Evolutionary conservation across 2,888 invertebrate genomes (phyloP), one percentile per base, ranked within the genome.

Genomic region (Lasioglossum leucozonium): DNA sequence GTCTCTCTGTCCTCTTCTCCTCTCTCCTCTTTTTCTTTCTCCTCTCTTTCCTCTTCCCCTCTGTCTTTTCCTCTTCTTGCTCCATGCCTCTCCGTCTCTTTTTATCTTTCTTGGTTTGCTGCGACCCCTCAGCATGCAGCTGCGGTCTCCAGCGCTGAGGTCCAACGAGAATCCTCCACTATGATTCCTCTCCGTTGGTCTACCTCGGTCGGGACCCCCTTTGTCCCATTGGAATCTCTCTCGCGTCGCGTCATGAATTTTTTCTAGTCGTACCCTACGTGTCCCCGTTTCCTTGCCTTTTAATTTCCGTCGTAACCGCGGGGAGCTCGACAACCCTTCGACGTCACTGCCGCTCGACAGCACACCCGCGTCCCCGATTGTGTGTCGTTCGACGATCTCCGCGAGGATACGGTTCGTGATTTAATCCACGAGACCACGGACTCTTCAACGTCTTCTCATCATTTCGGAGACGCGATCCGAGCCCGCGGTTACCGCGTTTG

Each of bases 121-220:
- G 62, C 77, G 26, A 26, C 72, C 44, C 65, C 65, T 65, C 18
- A 34, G 65, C 65, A 34, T 65, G 26, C 26, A 11, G 44, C 47
- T 65, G 84, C 42, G 84, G 82, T 82, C 71, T 62, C 71, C 67
- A 47, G 51, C 69, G 58, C 18, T 16, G 65, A 34, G 62, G 44
- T 72, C 79, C 82, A 85, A 87, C 79, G 82, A 81, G 81, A 84
- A 89, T 86, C 72, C 83, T 81, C 81, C 62, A 76, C 72, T 77
- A 71, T 77, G 78, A 86, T 86, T 89, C 82, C 84, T 95, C 93
- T 94, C 92, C 94, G 94, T n/a, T 69, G 77, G 62, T 58, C 74
- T 81, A 79, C 72, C 83, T 62, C 47, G 55, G 42, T 73, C 62
- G 76, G 74, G 74, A 77, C 72, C 77, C 81, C 79, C 87, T 67